These are phyloP conservation scores for Perizoma affinitatum DNA, from an alignment of 2,888 invertebrate species.

Conservation along the genomic window DNA sequence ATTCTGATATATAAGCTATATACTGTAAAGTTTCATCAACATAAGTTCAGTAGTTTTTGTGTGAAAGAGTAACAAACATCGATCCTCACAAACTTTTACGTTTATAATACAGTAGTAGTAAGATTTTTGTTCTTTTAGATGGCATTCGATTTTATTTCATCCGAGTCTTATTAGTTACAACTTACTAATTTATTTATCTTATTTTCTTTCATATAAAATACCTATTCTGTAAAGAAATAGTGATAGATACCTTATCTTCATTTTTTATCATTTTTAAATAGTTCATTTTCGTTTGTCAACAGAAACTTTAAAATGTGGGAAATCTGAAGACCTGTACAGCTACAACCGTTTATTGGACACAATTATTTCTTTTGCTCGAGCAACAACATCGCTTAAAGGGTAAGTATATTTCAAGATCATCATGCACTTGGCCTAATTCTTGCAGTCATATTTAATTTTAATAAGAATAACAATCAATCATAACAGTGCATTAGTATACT, in stretches of 20 bases:
- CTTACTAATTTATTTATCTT: too few relatives aligned
- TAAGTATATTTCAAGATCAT: constrained; percentile 70
- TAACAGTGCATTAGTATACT: constrained; percentile 53
- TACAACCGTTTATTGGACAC: not conserved
- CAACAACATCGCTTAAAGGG: constrained; percentile 62
- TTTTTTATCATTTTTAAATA: too few relatives aligned
- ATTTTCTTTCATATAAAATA: not conserved
- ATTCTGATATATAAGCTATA: too few relatives aligned
- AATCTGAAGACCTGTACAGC: not conserved
- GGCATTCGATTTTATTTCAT: constrained; percentile 2
- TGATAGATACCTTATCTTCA: too few relatives aligned
- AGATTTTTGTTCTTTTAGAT: constrained; percentile 32
- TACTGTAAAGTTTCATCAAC: too few relatives aligned
- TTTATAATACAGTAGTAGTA: too few relatives aligned
- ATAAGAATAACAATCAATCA: constrained; percentile 73
- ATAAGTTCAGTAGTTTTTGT: too few relatives aligned
- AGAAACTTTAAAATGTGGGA: constrained; percentile 6
- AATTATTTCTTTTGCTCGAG: constrained; percentile 47
- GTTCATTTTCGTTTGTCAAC: constrained; percentile 2
- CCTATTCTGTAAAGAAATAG: too few relatives aligned
- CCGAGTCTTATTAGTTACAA: too few relatives aligned
- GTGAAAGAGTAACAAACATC: too few relatives aligned
- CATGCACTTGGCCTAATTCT: constrained; percentile 73
- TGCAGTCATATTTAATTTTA: constrained; percentile 57
- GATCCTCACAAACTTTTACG: too few relatives aligned